Evolutionary conservation across 2,888 invertebrate species (phyloP), one percentile per base, ranked within the genome.

Genomic region (Diplazon laetatorius): DNA sequence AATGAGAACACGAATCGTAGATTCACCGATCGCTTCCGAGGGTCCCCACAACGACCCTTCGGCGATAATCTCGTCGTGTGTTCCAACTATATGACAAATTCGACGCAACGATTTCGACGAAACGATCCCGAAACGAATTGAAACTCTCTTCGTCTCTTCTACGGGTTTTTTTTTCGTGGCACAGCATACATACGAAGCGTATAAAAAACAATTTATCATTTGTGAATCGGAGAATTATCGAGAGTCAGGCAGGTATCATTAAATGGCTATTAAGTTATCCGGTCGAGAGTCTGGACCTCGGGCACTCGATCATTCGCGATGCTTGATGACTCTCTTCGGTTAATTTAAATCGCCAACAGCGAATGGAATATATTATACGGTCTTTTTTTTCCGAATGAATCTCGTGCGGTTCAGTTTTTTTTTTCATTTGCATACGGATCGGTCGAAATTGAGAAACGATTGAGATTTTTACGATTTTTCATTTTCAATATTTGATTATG

Each of bases 1-100:
- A 78, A 78, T 78, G 77, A 78, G 77, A 74, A 78, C 74, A 74
- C 63, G 74, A 74, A 57, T 74, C 69, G 69, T 25, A 48, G 77
- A 69, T 60, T 52, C 62, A 48, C 48, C 44, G 76, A 46, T 50
- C n/a, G 44, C 25, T 37, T 20, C 44, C 39, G 46, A 37, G 25
- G 30, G 9, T 68, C 68, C 72, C 46, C n/a, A 39, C 71, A 30
- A 39, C 59, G 35, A 12, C 37, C 48, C 22, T 44, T 52, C 55
- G 37, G 30, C n/a, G 48, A 57, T 55, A 55, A 63, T 57, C 63
- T 59, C 46, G 35, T 25, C n/a, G n/a, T 25, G 50, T 66, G 48
- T 63, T 60, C 57, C 12, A 9, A 35, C 25, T 16, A 20, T 62
- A 48, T 48, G 48, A 30, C 30, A 30, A 30, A 30, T 30, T 30